Evolutionary conservation across 2,797 vertebrate genomes (phyloP).

Genomic region (Jordanella pulchra): DNA sequence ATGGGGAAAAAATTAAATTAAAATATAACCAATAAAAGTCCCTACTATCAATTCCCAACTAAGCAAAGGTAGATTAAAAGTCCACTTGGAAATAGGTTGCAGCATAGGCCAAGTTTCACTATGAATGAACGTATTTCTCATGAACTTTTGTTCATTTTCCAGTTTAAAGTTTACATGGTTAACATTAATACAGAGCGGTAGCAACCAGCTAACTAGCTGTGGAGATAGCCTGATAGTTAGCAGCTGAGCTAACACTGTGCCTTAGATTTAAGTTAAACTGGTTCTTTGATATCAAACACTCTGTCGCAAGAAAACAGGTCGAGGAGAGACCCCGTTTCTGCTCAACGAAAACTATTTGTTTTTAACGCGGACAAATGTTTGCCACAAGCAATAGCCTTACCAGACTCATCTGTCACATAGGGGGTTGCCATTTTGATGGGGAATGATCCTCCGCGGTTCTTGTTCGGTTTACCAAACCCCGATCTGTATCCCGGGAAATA

Average conservation of each 20-base stretch:
- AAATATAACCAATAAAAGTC: neutral
- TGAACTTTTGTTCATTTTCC: fast-evolving
- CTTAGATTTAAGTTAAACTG: neutral
- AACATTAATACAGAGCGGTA: neutral
- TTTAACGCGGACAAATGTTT: conserved; percentile 25
- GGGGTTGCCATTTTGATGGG: conserved; percentile 93
- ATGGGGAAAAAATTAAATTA: neutral
- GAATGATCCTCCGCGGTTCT: conserved; percentile 74
- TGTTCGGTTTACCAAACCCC: neutral
- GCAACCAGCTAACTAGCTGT: conserved; percentile 35
- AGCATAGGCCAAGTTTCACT: fast-evolving
- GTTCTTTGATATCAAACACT: neutral
- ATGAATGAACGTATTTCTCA: fast-evolving
- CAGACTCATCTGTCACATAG: conserved; percentile 93
- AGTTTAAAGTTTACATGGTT: neutral
- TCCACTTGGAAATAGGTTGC: neutral
- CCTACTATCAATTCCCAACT: neutral
- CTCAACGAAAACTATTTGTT: neutral
- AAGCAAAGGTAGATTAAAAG: conserved; percentile 18
- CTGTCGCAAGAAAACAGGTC: fast-evolving
- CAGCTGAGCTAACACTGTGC: conserved; percentile 17
- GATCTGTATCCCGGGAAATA: conserved; percentile 2
- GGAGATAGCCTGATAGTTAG: conserved; percentile 16
- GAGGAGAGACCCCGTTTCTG: fast-evolving
- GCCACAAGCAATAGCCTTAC: conserved; percentile 77